Base-by-base conservation (phyloP, 2,113 vertebrate species). In the Merops nubicus region DNA sequence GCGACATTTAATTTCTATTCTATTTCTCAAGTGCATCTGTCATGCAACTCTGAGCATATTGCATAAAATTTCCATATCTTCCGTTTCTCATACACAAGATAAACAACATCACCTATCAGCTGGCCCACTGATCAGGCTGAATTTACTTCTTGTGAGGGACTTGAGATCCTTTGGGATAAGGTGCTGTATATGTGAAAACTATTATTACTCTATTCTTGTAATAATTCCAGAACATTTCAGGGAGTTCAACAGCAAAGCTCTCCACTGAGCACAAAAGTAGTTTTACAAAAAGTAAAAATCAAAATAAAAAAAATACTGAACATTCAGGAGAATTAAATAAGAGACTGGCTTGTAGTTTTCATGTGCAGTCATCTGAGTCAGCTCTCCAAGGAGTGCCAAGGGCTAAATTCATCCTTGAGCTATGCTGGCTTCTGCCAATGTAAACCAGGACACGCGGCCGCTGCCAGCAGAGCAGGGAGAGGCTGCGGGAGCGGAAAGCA, bases 391-490 rank as follows among this genome's bases (percentile, higher is more conserved):
- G 96, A 95, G 75, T 75, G 95, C 96, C 96, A 95, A 88, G 76
- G 96, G 93, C 96, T 96, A 96, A 97, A 97, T 96, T 95, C 88
- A 96, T 90, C 96, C 96, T 73, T 91, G 88, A 95, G 95, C 83
- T 95, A 96, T 88, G 95, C 78, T 70, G 88, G 95, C 85, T 97
- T 91, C 75, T 97, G 93, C 95, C 96, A 96, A 94, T 12, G 85
- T 96, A 96, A 96, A 96, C 93, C 95, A 95, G 96, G 96, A 88
- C 96, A 96, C 21, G 3, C 12, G 42, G 93, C 82, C 88, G 88
- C 75, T 94, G 96, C 95, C 96, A 96, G 94, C 89, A 69, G n/a
- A 85, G 91, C 80, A 89, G 89, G 88, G 93, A 97, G 93, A 94
- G 92, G 95, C 82, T 70, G 75, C 75, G 67, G 67, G 50, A 36